phyloP scores from a whole-genome alignment of 2,888 invertebrate genomes.

The Orchestes rusci region DNA sequence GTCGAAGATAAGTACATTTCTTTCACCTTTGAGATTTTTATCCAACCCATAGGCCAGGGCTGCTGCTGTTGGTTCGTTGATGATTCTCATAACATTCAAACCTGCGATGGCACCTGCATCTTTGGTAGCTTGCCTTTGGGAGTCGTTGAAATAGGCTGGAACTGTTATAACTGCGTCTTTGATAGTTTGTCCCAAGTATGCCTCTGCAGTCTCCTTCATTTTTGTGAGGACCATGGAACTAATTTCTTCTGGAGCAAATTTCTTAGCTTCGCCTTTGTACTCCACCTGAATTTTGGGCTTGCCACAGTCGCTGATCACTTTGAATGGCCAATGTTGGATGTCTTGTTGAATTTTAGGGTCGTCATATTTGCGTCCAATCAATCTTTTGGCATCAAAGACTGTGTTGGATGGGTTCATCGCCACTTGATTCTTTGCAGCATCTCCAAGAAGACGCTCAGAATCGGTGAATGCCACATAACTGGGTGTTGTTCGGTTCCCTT shows the following conservation, averaged over 20 bases:
- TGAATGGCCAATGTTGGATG: constrained; percentile 80
- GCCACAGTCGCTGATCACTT: constrained; percentile 55
- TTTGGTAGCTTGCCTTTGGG: constrained; percentile 70
- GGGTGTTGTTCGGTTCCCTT: constrained; percentile 77
- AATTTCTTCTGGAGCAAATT: constrained; percentile 57
- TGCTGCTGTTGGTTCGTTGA: constrained; percentile 59
- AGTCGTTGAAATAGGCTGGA: constrained; percentile 50
- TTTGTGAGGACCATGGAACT: constrained; percentile 59
- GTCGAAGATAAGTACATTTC: constrained; percentile 56
- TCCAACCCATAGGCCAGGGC: constrained; percentile 26
- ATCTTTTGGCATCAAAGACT: constrained; percentile 62
- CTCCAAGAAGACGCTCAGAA: constrained; percentile 60
- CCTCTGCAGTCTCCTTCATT: constrained; percentile 32
- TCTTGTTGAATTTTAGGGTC: constrained; percentile 70
- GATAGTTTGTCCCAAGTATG: constrained; percentile 48
- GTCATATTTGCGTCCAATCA: constrained; percentile 73
- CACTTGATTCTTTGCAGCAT: constrained; percentile 65
- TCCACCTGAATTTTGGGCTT: constrained; percentile 63
- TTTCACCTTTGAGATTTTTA: constrained; percentile 31
- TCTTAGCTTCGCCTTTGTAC: constrained; percentile 56
- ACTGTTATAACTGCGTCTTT: constrained; percentile 44
- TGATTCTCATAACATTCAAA: constrained; percentile 72
- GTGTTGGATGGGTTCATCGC: constrained; percentile 69
- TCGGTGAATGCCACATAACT: constrained; percentile 69
- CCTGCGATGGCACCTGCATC: constrained; percentile 59